phyloP scores from a whole-genome alignment of 2,888 invertebrate genomes.

The Eupithecia insigniata region DNA sequence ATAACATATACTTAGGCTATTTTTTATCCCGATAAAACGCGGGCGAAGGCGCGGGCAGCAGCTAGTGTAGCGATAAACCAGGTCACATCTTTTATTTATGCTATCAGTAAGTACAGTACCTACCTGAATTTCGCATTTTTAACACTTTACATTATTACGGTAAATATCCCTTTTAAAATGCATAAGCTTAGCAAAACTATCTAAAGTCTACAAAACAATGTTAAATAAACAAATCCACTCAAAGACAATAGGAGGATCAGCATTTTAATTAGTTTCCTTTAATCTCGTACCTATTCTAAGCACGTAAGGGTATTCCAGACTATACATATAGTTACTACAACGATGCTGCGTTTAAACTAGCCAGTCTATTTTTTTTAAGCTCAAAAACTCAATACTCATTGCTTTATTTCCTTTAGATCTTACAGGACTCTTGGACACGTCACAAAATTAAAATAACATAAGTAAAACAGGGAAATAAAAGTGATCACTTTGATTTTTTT shows the following conservation, averaged over 20 bases:
- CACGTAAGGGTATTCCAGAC: conserved; percentile 10
- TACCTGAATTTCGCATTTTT: background rate
- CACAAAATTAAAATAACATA: too few species aligned
- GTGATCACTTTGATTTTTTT: too few species aligned
- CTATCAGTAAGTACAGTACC: too few species aligned
- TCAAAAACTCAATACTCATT: too few species aligned
- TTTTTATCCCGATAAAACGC: too few species aligned
- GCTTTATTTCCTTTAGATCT: too few species aligned
- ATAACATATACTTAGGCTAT: too few species aligned
- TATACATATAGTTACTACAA: background rate
- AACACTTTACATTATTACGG: background rate
- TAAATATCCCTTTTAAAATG: background rate
- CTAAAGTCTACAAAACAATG: conserved; percentile 2
- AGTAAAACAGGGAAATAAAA: too few species aligned
- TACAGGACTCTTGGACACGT: too few species aligned
- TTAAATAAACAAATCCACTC: conserved; percentile 7
- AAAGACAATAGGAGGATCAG: conserved; percentile 10
- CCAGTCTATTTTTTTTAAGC: background rate
- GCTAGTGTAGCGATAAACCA: too few species aligned
- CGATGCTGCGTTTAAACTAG: background rate
- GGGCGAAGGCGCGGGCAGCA: too few species aligned
- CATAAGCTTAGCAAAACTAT: background rate
- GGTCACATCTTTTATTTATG: background rate
- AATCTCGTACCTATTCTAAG: conserved; percentile 21
- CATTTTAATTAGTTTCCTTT: conserved; percentile 16